phyloP scores from a whole-genome alignment of 2,797 vertebrate genomes.

The Pachyuromys duprasi region DNA sequence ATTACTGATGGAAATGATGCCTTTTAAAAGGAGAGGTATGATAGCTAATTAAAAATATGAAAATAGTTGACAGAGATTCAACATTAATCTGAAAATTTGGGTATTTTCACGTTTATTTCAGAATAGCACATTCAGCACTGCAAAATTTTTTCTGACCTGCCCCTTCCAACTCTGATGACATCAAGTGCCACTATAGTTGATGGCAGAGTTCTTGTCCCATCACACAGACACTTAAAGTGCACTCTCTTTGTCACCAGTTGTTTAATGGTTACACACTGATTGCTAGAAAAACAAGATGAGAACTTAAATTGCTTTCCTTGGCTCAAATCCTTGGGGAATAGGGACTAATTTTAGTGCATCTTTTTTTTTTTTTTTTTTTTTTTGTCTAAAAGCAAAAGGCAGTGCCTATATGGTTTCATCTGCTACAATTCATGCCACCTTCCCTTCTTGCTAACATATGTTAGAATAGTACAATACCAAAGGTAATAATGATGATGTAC shows the following conservation, averaged over 20 bases:
- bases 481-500: neutral
- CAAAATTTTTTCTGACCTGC: constrained; percentile 36
- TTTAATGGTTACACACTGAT: constrained; percentile 71
- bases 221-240: constrained; percentile 38
- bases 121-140: constrained; percentile 12
- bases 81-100: constrained; percentile 45
- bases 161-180: neutral
- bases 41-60: constrained; percentile 51
- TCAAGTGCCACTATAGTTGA: constrained; percentile 4
- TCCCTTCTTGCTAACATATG: constrained; percentile 31
- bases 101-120: constrained; percentile 32
- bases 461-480: constrained; percentile 46
- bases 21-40: neutral
- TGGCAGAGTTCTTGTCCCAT: constrained; percentile 46
- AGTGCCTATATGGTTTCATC: constrained; percentile 34
- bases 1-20: neutral
- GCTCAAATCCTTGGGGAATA: constrained; percentile 52
- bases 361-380: constrained; percentile 55
- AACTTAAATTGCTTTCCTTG: constrained; percentile 72
- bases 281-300: constrained; percentile 71
- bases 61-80: constrained; percentile 11
- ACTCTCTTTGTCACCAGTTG: constrained; percentile 61
- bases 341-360: constrained; percentile 62
- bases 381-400: constrained; percentile 68
- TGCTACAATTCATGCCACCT: constrained; percentile 27